These are phyloP conservation scores for Ariolimax columbianus DNA, from an alignment of 2,888 invertebrate species.

Conservation along the genomic window DNA sequence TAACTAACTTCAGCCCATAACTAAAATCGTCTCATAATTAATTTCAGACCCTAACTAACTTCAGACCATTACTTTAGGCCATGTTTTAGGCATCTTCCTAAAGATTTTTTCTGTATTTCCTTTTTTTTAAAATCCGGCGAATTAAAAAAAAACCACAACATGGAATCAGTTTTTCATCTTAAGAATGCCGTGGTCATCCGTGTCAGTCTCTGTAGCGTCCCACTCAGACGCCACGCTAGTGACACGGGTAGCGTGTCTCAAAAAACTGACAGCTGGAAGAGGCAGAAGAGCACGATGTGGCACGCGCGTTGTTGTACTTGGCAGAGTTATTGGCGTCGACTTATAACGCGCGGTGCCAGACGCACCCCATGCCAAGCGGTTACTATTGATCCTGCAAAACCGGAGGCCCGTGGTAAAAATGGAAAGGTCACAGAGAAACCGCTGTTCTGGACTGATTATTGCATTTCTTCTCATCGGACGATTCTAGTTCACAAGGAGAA, in stretches of 20 bases:
- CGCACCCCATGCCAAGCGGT: neutral
- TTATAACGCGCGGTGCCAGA: no score
- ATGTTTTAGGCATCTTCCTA: no score
- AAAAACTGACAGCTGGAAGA: slow-evolving; percentile 17
- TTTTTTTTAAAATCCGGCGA: neutral
- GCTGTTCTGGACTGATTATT: neutral
- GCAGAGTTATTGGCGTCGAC: slow-evolving; percentile 3
- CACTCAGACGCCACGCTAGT: slow-evolving; percentile 9
- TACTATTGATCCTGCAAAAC: neutral
- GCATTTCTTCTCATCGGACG: no score
- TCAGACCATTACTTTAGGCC: no score
- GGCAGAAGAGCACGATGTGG: neutral
- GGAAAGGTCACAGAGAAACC: neutral
- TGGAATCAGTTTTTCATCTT: neutral
- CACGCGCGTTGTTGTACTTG: slow-evolving; percentile 11
- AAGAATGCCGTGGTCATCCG: neutral
- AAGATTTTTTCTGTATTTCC: no score
- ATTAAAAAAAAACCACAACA: neutral
- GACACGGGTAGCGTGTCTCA: slow-evolving; percentile 16
- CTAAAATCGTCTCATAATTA: no score
- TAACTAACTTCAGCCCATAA: no score
- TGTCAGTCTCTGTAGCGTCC: slow-evolving; percentile 18
- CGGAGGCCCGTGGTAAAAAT: neutral
- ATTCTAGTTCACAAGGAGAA: no score
- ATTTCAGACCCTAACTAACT: no score